Evolutionary conservation across 1,140 invertebrate species (phyloP).

Genomic region (Mylabris phalerata): DNA sequence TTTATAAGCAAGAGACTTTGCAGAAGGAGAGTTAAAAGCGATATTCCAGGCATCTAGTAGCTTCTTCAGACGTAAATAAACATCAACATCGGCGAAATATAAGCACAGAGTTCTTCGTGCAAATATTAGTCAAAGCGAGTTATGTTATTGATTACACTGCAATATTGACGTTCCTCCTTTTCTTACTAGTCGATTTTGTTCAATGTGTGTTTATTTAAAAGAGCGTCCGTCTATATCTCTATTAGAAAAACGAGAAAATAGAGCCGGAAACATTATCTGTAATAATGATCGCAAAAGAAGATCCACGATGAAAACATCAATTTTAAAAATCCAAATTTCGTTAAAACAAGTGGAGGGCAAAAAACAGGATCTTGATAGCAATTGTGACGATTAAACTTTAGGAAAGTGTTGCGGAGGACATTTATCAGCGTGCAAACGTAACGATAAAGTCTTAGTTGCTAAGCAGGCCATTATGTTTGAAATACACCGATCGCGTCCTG

Average conservation of each 20-base stretch:
- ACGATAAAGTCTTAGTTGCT: background rate
- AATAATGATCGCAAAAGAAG: too few species aligned
- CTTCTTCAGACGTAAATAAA: slow-evolving; percentile 19
- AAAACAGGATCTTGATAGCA: too few species aligned
- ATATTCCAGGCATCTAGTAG: slow-evolving; percentile 13
- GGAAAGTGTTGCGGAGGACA: too few species aligned
- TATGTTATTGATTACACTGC: slow-evolving; percentile 20
- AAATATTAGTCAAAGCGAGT: slow-evolving; percentile 27
- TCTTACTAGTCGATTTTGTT: slow-evolving; percentile 15
- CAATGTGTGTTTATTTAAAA: background rate
- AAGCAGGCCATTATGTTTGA: slow-evolving; percentile 4
- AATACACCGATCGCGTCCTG: background rate
- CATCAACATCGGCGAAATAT: slow-evolving; percentile 15
- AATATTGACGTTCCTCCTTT: slow-evolving; percentile 23
- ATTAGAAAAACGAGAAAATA: too few species aligned
- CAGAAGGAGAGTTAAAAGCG: slow-evolving; percentile 18
- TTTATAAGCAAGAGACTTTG: slow-evolving; percentile 8
- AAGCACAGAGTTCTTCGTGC: slow-evolving; percentile 22
- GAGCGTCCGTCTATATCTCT: too few species aligned
- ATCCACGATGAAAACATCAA: too few species aligned
- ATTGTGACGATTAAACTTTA: too few species aligned
- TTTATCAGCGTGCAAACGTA: background rate
- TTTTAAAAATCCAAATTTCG: too few species aligned
- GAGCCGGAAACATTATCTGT: too few species aligned
- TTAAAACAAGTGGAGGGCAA: too few species aligned